Conservation (phyloP, 2,113 vertebrate species). For the Dendropsophus ebraccatus region DNA sequence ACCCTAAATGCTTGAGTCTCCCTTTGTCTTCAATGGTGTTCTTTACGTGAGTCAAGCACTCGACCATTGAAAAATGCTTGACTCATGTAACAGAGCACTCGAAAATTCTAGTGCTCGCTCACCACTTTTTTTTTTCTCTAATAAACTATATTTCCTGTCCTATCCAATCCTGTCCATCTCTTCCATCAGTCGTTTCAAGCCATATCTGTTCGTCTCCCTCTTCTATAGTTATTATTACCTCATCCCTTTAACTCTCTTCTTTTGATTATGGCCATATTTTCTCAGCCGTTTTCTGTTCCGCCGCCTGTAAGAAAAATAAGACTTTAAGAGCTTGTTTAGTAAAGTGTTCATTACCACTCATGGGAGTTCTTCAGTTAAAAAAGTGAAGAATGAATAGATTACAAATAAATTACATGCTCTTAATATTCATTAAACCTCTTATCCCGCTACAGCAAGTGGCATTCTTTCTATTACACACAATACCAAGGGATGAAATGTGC, state of each 20-base stretch:
- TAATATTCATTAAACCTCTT: slow-evolving; percentile 59
- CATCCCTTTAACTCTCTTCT: neutral
- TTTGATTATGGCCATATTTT: neutral
- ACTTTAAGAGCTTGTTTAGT: slow-evolving; percentile 54
- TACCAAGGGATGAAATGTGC: slow-evolving; percentile 51
- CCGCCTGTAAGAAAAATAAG: slow-evolving; percentile 26
- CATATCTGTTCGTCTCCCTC: neutral
- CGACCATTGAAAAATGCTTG: no score
- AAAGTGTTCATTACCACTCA: slow-evolving; percentile 55
- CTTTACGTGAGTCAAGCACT: no score
- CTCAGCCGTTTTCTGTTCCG: neutral
- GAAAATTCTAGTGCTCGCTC: no score
- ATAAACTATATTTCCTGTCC: no score
- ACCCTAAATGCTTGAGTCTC: no score
- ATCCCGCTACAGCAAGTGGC: slow-evolving; percentile 55
- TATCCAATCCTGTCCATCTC: neutral
- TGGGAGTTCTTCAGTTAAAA: slow-evolving; percentile 53
- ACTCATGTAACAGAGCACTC: no score
- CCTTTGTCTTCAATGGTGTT: no score
- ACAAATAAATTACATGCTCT: slow-evolving; percentile 58
- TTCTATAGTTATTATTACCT: neutral
- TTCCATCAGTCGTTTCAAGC: neutral
- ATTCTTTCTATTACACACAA: slow-evolving; percentile 56
- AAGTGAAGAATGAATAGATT: slow-evolving; percentile 57
- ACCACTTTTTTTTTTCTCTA: no score